Conservation (phyloP, 1,140 invertebrate species). For the Trichonephila clavipes region DNA sequence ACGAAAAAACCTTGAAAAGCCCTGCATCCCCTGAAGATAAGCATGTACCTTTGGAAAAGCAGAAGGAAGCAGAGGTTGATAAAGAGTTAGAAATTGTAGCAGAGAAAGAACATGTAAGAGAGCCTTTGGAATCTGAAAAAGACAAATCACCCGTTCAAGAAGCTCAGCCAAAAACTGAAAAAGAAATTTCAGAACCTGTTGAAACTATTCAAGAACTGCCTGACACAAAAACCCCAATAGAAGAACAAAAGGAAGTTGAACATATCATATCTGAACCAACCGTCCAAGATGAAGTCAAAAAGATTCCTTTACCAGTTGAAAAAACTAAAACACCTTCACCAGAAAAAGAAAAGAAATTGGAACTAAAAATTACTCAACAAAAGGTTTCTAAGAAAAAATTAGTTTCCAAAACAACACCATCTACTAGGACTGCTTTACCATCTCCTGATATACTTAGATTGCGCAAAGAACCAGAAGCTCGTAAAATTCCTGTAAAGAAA, state of each 20-base stretch:
- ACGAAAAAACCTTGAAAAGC: slow-evolving; percentile 53
- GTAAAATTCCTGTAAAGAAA: slow-evolving; percentile 57
- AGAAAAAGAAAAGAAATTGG: slow-evolving; percentile 14
- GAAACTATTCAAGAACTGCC: background rate
- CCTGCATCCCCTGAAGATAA: slow-evolving; percentile 39
- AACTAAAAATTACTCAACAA: background rate
- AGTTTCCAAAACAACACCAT: background rate
- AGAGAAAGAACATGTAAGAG: slow-evolving; percentile 17
- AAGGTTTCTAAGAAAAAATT: slow-evolving; percentile 52
- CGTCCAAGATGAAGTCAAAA: background rate
- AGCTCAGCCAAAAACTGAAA: background rate
- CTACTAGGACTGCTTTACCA: background rate
- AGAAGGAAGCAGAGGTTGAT: slow-evolving; percentile 10
- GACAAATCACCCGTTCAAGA: background rate
- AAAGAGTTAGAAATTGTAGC: slow-evolving; percentile 30
- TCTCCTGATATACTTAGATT: background rate
- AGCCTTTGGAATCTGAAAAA: background rate
- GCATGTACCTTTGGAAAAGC: slow-evolving; percentile 61
- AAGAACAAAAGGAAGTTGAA: background rate
- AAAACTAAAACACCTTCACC: background rate
- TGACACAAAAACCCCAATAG: background rate
- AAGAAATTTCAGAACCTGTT: background rate
- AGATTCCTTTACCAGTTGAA: background rate
- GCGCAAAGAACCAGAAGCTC: slow-evolving; percentile 47
- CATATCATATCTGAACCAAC: background rate